A percentile compares a stretch with the other conserved stretches of the same genome.
Conservation (phyloP, 2,888 invertebrate genomes). For the Eristalis tenax region DNA sequence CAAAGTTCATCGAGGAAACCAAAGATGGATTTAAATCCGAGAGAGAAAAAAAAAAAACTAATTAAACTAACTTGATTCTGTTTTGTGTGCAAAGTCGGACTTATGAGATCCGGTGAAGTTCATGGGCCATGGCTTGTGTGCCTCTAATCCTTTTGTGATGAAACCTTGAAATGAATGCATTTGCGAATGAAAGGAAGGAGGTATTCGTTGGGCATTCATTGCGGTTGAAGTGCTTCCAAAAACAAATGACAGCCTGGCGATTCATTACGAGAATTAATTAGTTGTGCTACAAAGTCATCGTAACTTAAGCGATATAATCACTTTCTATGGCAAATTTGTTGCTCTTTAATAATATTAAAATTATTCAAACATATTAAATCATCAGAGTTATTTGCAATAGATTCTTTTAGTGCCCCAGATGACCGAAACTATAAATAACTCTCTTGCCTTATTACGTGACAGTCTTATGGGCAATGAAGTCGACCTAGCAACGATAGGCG, state of each 20-base stretch:
- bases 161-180: background rate
- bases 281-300: background rate
- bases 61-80: slow-evolving; percentile 18
- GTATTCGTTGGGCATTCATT: background rate
- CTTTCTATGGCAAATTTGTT: background rate
- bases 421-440: too few species aligned
- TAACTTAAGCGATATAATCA: background rate
- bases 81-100: background rate
- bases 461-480: too few species aligned
- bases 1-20: slow-evolving; percentile 4
- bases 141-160: background rate
- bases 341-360: too few species aligned
- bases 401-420: too few species aligned
- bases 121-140: background rate
- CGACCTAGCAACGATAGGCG: too few species aligned
- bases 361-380: too few species aligned
- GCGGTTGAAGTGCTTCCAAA: background rate
- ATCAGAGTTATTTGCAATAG: too few species aligned
- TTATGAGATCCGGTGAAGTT: background rate
- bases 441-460: too few species aligned
- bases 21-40: slow-evolving; percentile 13
- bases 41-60: background rate
- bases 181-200: background rate
- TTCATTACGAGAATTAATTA: background rate
- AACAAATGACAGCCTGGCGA: background rate